Conservation (phyloP, 2,888 invertebrate species). For the Gasteruption jaculator region DNA sequence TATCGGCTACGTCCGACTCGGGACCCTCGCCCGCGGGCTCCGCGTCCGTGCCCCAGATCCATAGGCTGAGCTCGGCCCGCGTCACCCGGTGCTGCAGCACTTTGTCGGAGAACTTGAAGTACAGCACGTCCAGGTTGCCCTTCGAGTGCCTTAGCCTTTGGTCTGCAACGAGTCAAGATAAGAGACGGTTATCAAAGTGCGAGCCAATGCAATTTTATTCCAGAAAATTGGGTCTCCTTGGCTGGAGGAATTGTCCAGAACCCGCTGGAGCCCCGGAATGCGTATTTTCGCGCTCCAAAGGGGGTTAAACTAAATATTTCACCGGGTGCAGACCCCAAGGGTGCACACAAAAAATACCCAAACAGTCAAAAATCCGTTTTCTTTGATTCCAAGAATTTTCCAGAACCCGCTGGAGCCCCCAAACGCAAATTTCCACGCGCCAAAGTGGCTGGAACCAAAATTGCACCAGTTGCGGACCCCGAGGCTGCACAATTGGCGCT, state of each 20-base stretch:
- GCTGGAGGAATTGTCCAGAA: too few relatives aligned
- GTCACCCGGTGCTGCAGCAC: constrained; percentile 66
- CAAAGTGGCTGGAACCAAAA: too few relatives aligned
- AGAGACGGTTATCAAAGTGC: too few relatives aligned
- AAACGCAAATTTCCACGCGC: too few relatives aligned
- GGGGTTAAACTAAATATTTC: constrained; percentile 1
- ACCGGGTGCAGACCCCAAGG: background rate
- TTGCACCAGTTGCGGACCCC: too few relatives aligned
- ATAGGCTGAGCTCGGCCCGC: constrained; percentile 67
- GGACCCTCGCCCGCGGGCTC: constrained; percentile 20
- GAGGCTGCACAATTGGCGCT: too few relatives aligned
- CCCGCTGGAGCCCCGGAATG: too few relatives aligned
- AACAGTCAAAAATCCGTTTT: background rate
- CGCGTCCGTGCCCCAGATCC: constrained; percentile 54
- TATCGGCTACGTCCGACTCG: constrained; percentile 18
- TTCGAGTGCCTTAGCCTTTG: constrained; percentile 64
- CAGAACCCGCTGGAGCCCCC: too few relatives aligned
- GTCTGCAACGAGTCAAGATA: constrained; percentile 60
- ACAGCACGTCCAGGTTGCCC: constrained; percentile 65
- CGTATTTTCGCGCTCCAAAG: too few relatives aligned
- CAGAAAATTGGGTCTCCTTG: too few relatives aligned
- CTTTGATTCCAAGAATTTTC: too few relatives aligned
- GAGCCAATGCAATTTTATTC: too few relatives aligned
- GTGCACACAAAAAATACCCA: background rate
- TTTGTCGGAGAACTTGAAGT: constrained; percentile 70